These are phyloP conservation scores for Ptychoptera albimana DNA, from an alignment of 2,888 invertebrate species.

Conservation along the genomic window DNA sequence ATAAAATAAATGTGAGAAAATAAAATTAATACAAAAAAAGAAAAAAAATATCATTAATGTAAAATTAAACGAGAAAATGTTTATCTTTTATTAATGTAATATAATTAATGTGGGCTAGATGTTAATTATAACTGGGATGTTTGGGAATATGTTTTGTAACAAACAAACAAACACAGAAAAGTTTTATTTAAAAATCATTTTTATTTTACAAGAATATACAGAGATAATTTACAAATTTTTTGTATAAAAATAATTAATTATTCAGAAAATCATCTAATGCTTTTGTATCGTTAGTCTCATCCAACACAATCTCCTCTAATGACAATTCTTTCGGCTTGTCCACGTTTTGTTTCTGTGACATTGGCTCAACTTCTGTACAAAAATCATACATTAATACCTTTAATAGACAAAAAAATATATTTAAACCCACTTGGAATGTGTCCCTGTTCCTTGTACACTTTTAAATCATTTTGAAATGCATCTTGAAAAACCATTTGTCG, in stretches of 20 bases:
- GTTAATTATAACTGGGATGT: too few relatives aligned
- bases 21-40: too few relatives aligned
- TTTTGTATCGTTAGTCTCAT: conserved; percentile 40
- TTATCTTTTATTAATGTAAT: too few relatives aligned
- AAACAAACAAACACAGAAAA: conserved; percentile 1
- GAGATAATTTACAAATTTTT: not conserved
- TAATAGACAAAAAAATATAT: too few relatives aligned
- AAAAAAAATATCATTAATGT: too few relatives aligned
- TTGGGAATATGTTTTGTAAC: not conserved
- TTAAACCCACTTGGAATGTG: conserved; percentile 38
- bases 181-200: not conserved
- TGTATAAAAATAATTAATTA: conserved; percentile 17
- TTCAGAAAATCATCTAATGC: conserved; percentile 46
- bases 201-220: not conserved
- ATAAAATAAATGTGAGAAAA: too few relatives aligned
- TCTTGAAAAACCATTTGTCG: conserved; percentile 52
- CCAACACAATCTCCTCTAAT: conserved; percentile 47
- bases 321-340: conserved; percentile 20
- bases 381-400: too few relatives aligned
- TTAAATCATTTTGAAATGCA: conserved; percentile 50
- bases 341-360: conserved; percentile 15
- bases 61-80: too few relatives aligned
- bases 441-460: conserved; percentile 44
- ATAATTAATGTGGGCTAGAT: too few relatives aligned
- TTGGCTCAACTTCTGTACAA: conserved; percentile 9